These are phyloP conservation scores for Leptestheria dahalacensis DNA, from an alignment of 1,140 invertebrate genomes.

Conservation along the genomic window DNA sequence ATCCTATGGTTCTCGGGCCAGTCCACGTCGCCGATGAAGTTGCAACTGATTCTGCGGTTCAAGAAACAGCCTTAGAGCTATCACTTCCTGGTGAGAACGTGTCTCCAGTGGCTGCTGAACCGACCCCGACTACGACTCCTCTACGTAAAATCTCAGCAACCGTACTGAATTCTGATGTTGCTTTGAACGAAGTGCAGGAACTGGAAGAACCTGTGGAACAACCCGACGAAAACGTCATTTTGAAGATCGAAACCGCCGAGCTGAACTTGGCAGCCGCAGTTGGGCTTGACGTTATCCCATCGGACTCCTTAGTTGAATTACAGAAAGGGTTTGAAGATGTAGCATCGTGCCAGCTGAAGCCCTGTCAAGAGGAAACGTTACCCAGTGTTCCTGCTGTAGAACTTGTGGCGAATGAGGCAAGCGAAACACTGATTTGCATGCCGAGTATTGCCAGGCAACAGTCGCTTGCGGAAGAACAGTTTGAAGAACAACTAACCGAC, in stretches of 20 bases:
- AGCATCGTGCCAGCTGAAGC: not conserved
- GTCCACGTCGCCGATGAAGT: constrained; percentile 6
- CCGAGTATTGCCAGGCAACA: not conserved
- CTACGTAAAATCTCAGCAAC: constrained; percentile 12
- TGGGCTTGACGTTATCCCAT: constrained; percentile 8
- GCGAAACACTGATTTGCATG: not conserved
- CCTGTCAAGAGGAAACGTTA: not conserved
- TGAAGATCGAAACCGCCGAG: constrained; percentile 14
- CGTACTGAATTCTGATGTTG: not conserved
- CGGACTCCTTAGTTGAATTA: constrained; percentile 15
- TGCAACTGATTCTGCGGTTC: not conserved
- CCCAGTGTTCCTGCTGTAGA: not conserved
- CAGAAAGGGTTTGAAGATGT: not conserved
- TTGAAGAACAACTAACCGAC: not conserved
- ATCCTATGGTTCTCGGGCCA: not conserved
- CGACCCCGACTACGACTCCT: not conserved
- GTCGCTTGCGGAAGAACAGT: not conserved
- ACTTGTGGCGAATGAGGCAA: not conserved
- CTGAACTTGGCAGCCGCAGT: constrained; percentile 8
- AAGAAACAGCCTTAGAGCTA: not conserved
- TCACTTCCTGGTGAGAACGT: not conserved
- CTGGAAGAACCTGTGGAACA: not conserved
- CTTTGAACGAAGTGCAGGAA: not conserved
- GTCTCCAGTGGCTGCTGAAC: not conserved
- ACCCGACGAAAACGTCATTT: not conserved